A percentile compares a stretch with the other conserved stretches of the same genome.
Evolutionary conservation across 2,113 vertebrate genomes (phyloP).

Genomic region (Zosterops borbonicus): DNA sequence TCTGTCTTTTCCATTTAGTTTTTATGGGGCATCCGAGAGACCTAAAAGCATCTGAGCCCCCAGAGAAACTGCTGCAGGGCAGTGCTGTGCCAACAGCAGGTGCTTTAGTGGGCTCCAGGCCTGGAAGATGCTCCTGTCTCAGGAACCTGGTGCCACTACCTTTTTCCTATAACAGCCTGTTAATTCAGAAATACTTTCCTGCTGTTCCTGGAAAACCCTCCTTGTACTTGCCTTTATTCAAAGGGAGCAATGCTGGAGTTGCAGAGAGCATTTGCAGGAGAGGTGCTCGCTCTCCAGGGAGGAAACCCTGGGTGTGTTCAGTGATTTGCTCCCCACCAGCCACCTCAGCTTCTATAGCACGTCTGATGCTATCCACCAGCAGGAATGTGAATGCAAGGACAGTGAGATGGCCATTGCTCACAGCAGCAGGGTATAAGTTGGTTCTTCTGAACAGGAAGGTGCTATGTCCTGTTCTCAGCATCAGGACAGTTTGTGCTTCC

Average conservation of each 20-base stretch:
- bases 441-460: not conserved
- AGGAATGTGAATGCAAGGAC: not conserved
- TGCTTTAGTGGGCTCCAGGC: not conserved
- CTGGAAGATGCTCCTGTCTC: not conserved
- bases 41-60: not conserved
- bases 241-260: not conserved
- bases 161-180: accelerated
- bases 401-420: not conserved
- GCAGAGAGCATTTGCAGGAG: not conserved
- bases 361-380: not conserved
- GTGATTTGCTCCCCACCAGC: not conserved
- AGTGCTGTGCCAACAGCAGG: not conserved
- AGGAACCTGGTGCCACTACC: not conserved
- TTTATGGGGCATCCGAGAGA: not conserved
- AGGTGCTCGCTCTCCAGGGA: accelerated
- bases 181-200: not conserved
- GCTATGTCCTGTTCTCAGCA: not conserved
- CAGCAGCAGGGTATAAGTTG: not conserved
- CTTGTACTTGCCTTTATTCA: not conserved
- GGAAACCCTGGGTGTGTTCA: not conserved
- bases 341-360: not conserved
- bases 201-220: not conserved
- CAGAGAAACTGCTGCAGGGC: not conserved
- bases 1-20: not conserved
- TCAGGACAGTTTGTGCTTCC: not conserved